These are phyloP conservation scores for Scopus umbretta DNA, from an alignment of 2,113 vertebrate genomes.

Conservation along the genomic window DNA sequence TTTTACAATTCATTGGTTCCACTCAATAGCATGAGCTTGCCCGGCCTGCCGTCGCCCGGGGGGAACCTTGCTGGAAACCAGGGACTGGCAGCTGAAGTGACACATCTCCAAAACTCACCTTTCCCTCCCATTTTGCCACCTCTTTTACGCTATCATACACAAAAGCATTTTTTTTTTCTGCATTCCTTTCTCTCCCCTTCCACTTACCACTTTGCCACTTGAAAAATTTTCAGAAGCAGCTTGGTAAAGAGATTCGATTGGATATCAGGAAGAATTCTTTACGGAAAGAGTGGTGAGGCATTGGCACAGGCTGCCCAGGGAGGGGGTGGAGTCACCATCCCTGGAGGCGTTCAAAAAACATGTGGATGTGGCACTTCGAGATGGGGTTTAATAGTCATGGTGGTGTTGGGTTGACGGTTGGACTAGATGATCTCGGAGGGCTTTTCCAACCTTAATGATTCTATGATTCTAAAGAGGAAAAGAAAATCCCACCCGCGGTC, in stretches of 20 bases:
- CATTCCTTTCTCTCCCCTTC: neutral
- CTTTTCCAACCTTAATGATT: no score
- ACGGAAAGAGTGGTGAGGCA: no score
- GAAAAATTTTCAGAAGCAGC: neutral
- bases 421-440: no score
- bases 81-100: neutral
- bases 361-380: no score
- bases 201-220: neutral
- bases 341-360: no score
- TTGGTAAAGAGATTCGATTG: no score
- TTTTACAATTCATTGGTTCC: neutral
- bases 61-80: neutral
- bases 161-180: neutral
- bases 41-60: fast-evolving
- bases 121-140: neutral
- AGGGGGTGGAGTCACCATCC: no score
- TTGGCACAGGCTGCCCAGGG: no score
- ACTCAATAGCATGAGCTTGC: neutral
- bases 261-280: no score
- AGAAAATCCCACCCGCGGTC: neutral
- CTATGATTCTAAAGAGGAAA: neutral
- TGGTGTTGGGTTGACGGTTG: no score
- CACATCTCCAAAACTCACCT: neutral
- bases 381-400: no score
- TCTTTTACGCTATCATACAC: neutral